phyloP scores from a whole-genome alignment of 2,888 invertebrate genomes.

The Sylvicola fuscatus region DNA sequence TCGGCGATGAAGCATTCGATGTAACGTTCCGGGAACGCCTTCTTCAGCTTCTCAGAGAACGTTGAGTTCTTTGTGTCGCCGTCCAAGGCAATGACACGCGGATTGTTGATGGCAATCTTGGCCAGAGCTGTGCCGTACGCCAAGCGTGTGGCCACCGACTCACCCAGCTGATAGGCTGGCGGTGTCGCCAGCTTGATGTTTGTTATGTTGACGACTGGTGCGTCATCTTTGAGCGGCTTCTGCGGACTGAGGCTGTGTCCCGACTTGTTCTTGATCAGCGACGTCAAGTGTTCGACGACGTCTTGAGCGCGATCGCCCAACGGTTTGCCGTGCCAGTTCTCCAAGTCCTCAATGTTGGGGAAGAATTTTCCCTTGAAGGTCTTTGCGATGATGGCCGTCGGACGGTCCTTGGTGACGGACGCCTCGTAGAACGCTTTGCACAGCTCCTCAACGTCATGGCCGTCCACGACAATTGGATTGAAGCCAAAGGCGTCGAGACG shows the following conservation, averaged over 20 bases:
- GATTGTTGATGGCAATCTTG: constrained; percentile 56
- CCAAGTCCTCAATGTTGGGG: constrained; percentile 74
- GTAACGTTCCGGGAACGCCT: constrained; percentile 46
- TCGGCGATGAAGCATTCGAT: constrained; percentile 99
- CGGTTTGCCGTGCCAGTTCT: constrained; percentile 98
- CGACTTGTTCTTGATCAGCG: constrained; percentile 44
- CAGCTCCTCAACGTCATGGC: constrained; percentile 83
- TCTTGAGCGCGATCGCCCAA: constrained; percentile 62
- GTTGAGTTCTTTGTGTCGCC: constrained; percentile 99
- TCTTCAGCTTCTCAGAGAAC: constrained; percentile 78
- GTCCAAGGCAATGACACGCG: constrained; percentile 82
- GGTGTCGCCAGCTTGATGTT: constrained; percentile 54
- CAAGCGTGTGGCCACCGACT: constrained; percentile 65
- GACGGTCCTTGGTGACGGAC: constrained; percentile 48
- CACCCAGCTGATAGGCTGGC: constrained; percentile 62
- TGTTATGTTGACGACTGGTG: constrained; percentile 50
- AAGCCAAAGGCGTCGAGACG: constrained; percentile 81
- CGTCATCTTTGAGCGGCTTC: constrained; percentile 41
- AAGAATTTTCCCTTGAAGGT: constrained; percentile 89
- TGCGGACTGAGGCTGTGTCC: constrained; percentile 37
- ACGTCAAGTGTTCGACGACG: constrained; percentile 39
- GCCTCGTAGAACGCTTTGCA: constrained; percentile 77
- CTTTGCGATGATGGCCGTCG: constrained; percentile 87
- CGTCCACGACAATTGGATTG: constrained; percentile 82
- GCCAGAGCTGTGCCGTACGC: constrained; percentile 90